A percentile compares a stretch with the other conserved stretches of the same genome.
Conservation (phyloP, 2,113 vertebrate genomes). For the Mesoclemmys tuberculata region DNA sequence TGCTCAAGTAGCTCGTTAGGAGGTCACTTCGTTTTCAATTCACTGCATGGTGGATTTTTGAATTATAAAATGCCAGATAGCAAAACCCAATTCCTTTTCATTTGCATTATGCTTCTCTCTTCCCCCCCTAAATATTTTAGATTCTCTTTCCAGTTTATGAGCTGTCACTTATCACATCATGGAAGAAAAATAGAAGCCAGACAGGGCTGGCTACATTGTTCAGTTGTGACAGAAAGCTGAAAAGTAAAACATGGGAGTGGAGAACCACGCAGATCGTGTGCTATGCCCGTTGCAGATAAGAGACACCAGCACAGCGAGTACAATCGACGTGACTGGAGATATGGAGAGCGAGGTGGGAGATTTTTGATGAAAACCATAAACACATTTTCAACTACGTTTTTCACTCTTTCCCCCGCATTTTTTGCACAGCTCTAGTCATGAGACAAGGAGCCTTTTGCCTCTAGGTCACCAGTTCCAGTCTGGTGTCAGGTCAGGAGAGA, state of each 20-base stretch:
- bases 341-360: not conserved
- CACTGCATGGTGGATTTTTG: not conserved
- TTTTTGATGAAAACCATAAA: fast-evolving
- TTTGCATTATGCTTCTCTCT: not conserved
- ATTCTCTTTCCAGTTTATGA: not conserved
- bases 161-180: not conserved
- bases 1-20: not conserved
- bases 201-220: fast-evolving
- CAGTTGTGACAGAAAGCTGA: fast-evolving
- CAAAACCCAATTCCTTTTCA: not conserved
- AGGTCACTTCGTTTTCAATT: not conserved
- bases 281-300: fast-evolving
- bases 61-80: not conserved
- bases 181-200: not conserved
- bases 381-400: not conserved
- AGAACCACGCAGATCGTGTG: not conserved
- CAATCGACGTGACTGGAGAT: fast-evolving
- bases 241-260: fast-evolving
- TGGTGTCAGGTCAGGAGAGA: not conserved
- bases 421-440: not conserved
- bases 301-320: not conserved
- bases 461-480: not conserved
- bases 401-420: fast-evolving
- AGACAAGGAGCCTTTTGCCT: not conserved
- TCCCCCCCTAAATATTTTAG: not conserved